Evolutionary conservation across 2,797 vertebrate genomes (phyloP).

Genomic region (Spinus pinus): DNA sequence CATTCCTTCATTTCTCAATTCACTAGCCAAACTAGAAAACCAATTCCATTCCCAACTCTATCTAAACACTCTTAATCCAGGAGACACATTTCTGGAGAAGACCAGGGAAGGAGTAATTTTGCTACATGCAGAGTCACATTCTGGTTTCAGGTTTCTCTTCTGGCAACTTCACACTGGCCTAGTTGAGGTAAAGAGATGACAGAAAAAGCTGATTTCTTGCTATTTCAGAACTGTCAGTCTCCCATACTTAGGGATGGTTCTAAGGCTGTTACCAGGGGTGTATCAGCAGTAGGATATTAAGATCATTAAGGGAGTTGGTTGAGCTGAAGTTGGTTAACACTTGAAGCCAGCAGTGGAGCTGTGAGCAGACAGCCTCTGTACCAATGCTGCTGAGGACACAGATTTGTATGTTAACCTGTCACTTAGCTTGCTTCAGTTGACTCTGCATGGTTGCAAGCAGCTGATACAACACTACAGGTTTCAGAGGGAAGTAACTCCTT

Average conservation of each 20-base stretch:
- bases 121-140: neutral
- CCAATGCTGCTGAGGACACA: neutral
- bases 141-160: neutral
- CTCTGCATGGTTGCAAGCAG: neutral
- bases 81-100: neutral
- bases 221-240: neutral
- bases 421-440: neutral
- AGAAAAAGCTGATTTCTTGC: constrained; percentile 1
- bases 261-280: neutral
- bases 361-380: neutral
- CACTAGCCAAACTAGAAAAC: constrained; percentile 8
- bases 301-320: neutral
- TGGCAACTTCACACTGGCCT: neutral
- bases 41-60: neutral
- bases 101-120: neutral
- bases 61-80: neutral
- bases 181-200: neutral
- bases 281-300: neutral
- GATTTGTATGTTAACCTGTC: neutral
- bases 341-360: neutral
- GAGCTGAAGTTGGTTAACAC: neutral
- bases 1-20: constrained; percentile 16
- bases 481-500: neutral
- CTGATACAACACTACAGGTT: neutral
- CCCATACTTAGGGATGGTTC: neutral